Base-by-base conservation (phyloP, 23 tunicate genomes). In the Trididemnum clinides region DNA sequence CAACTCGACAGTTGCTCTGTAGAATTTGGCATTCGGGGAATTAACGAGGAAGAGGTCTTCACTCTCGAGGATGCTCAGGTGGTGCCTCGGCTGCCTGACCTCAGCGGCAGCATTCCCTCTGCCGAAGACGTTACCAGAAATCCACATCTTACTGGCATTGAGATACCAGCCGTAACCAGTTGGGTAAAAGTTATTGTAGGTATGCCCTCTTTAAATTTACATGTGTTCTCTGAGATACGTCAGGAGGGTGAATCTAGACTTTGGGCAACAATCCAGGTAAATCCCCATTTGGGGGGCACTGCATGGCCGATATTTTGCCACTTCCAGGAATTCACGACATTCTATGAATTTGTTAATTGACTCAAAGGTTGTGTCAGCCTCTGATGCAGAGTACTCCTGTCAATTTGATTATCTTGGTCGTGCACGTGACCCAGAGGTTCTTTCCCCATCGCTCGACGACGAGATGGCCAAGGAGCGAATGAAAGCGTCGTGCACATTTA, bases 391-490 rank as follows among this genome's bases (percentile, higher is more conserved):
- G 3, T 66, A 37, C 37, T 37, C 75, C 4, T 66, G 75, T 66
- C 37, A 66, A 66, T 66, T 66, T 31, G 75, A 66, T 66, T 66
- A 66, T 66, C 37, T 66, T 4, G 66, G 22, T 59, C 66, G 66
- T 59, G 66, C 66, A 4, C 31, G 75, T 37, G 75, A 66, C n/a
- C 37, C 37, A 10, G 75, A 66, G 10, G n/a, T 66, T 66, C 37
- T 28, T 30, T 37, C 2, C 28, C 80, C 80, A 19, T 73, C 54
- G 6, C 57, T 38, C 7, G 57, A 73, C 30, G 57, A 36, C 26
- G 29, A 73, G 22, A 4, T 54, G 3, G 80, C 80, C 54, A 28
- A 37, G 28, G 28, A 19, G 57, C 18, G 6, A 12, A 12, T 73
- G 57, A 39, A 37, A 39, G 28, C 5, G 7, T 12, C 80, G 6